phyloP scores from a whole-genome alignment of 2,113 vertebrate genomes.

The Chlorocebus sabaeus region DNA sequence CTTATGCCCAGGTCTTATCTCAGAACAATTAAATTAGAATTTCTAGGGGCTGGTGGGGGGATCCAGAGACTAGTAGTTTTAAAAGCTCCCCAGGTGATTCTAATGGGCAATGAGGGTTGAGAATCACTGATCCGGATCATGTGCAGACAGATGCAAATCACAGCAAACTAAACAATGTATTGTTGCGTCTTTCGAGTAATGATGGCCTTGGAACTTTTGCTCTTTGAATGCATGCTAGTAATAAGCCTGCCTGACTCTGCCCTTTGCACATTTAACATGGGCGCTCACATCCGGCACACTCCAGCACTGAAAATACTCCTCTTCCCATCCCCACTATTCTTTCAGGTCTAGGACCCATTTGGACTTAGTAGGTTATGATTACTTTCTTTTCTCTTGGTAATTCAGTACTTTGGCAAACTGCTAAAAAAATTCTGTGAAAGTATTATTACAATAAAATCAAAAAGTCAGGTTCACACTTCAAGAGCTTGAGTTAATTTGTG shows the following conservation, averaged over 20 bases:
- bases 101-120: slow-evolving; percentile 28
- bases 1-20: slow-evolving; percentile 16
- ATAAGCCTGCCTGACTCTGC: not conserved
- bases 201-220: not conserved
- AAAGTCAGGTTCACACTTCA: not conserved
- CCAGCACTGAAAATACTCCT: not conserved
- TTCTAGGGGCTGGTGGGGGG: not conserved
- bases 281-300: not conserved
- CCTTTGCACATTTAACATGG: not conserved
- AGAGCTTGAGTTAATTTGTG: not conserved
- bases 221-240: not conserved
- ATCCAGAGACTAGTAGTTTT: not conserved
- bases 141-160: not conserved
- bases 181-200: not conserved
- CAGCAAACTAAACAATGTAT: not conserved
- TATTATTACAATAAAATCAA: not conserved
- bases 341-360: not conserved
- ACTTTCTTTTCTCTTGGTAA: slow-evolving; percentile 1
- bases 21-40: slow-evolving; percentile 61
- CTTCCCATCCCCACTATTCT: not conserved
- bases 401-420: not conserved
- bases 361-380: not conserved
- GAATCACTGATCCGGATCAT: not conserved
- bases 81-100: slow-evolving; percentile 32
- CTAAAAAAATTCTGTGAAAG: slow-evolving; percentile 54